Evolutionary conservation across 2,113 vertebrate species (phyloP), one percentile per base, ranked within the genome.

Genomic region (Forbesichthys papilliferus): DNA sequence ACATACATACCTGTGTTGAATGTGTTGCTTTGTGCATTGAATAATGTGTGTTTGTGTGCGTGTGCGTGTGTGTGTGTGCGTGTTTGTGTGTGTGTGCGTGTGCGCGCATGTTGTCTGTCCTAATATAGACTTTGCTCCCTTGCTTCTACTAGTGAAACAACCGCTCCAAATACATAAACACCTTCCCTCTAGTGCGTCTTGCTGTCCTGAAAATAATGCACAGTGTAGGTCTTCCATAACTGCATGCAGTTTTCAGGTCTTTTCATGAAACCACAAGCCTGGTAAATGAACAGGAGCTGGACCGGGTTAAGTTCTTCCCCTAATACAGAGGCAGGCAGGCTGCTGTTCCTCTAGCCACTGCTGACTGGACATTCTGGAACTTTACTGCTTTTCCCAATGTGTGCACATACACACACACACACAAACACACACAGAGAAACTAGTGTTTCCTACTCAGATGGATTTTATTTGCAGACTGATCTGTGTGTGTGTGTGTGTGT

Each of bases 191-290:
- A 81, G 84, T 79, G 84, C 84, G 86, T 81, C 84, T 76, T 86
- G 84, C 88, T 84, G 86, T 86, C 79, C 79, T 80, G 75, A 76
- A 84, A 79, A 89, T 82, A 84, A 86, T 88, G 86, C 85, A 87
- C 78, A 57, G 78, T 68, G 81, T 82, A 84, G 82, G 85, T 91
- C 81, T 47, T 84, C 84, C 82, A 75, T 85, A 88, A 88, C 79
- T 84, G 72, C 84, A 79, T 90, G 70, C 73, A 61, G 27, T 82
- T 76, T 85, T 69, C 79, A 74, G 71, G 73, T 69, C 72, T 27
- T 57, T 62, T 60, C 20, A 10, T 46, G 16, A 59, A 52, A 79
- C 80, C 64, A 83, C 73, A 59, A 71, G 74, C 64, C 46, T 53
- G 73, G 73, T 71, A 80, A 84, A 78, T 65, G 78, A 75, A 79